Evolutionary conservation across 2,113 vertebrate species (phyloP).

Genomic region (Anolis sagrei): DNA sequence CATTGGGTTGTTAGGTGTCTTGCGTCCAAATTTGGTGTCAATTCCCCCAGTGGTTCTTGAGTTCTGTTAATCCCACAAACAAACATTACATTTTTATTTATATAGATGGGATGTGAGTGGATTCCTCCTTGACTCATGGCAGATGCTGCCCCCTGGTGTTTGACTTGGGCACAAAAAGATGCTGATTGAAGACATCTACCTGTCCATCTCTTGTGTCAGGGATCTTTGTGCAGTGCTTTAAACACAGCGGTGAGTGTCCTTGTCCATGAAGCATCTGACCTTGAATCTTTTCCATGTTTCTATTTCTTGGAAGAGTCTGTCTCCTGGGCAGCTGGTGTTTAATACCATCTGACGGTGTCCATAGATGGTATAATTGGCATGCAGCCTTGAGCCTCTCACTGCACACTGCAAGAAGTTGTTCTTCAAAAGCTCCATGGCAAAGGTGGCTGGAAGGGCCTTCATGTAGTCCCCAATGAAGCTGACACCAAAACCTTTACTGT

Average conservation of each 20-base stretch:
- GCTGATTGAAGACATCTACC: no score
- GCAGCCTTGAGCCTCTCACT: constrained; percentile 58
- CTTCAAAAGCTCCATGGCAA: constrained; percentile 75
- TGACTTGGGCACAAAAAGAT: no score
- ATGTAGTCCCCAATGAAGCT: constrained; percentile 87
- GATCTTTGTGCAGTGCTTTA: not conserved
- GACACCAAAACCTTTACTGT: constrained; percentile 84
- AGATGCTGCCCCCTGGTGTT: not conserved
- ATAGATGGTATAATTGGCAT: constrained; percentile 69
- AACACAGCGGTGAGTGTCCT: not conserved
- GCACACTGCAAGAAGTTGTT: constrained; percentile 81
- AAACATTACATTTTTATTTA: no score
- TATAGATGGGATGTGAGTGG: no score
- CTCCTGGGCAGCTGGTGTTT: constrained; percentile 82
- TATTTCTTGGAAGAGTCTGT: constrained; percentile 81
- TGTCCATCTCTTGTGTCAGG: not conserved
- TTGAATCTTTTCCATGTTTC: constrained; percentile 80
- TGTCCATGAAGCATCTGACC: constrained; percentile 48
- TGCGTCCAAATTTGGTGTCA: no score
- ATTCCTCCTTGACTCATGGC: not conserved
- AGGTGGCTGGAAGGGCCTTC: constrained; percentile 63
- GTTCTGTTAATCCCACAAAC: no score
- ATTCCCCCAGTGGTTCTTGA: no score
- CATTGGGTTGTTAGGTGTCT: no score
- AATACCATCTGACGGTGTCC: constrained; percentile 86